Conservation (phyloP, 2,797 vertebrate genomes). For the Oreortyx pictus region DNA sequence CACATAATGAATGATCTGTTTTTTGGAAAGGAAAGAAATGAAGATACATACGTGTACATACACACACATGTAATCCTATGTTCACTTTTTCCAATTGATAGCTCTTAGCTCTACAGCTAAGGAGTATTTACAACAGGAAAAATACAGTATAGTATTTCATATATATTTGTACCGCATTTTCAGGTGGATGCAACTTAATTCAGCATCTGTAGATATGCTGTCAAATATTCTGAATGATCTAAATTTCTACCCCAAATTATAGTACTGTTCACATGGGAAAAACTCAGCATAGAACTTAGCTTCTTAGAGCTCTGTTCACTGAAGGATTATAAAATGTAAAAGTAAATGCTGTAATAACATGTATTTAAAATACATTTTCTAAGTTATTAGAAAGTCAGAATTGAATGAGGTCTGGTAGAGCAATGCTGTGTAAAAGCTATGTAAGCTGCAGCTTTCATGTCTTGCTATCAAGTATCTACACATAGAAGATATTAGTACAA, state of each 20-base stretch:
- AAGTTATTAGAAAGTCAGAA: not conserved
- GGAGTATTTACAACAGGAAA: not conserved
- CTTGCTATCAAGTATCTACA: not conserved
- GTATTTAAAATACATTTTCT: not conserved
- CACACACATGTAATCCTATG: no score
- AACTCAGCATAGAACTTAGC: not conserved
- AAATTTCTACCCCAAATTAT: not conserved
- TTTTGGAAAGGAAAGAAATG: not conserved
- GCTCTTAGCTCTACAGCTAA: not conserved
- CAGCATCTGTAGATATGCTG: not conserved
- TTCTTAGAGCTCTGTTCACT: not conserved
- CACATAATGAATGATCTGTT: not conserved
- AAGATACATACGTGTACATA: not conserved
- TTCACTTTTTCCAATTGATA: not conserved
- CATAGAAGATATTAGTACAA: not conserved
- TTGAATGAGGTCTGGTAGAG: not conserved
- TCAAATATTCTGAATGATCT: not conserved
- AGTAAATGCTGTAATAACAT: not conserved
- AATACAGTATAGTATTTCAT: not conserved
- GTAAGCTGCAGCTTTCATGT: not conserved
- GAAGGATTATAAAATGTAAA: not conserved
- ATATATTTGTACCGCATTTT: not conserved
- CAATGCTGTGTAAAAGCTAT: not conserved
- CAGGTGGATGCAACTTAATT: not conserved
- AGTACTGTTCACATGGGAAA: not conserved